Evolutionary conservation across 2,113 vertebrate genomes (phyloP).

Genomic region (Dendrocopos noguchii): DNA sequence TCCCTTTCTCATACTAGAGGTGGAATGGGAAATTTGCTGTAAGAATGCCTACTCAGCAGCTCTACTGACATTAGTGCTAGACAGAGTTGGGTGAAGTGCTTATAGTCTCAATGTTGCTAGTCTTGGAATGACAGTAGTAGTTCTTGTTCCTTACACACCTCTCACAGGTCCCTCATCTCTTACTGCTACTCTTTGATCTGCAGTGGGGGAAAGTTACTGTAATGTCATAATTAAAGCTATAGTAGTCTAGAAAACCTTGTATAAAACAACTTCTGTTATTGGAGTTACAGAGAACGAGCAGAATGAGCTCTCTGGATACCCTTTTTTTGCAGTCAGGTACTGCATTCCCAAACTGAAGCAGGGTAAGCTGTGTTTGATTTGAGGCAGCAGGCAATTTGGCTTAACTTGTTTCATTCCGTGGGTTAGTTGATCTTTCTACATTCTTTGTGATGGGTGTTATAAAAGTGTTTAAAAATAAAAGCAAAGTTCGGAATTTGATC

Average conservation of each 20-base stretch:
- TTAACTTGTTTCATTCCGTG: not conserved
- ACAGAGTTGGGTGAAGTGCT: not conserved
- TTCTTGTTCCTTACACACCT: not conserved
- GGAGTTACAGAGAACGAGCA: not conserved
- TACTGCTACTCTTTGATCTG: not conserved
- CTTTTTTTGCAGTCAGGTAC: not conserved
- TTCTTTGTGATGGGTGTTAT: not conserved
- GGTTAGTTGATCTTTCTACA: not conserved
- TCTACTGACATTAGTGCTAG: accelerated
- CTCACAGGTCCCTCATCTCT: not conserved
- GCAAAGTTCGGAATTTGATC: not conserved
- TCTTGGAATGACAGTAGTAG: not conserved
- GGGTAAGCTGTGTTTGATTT: not conserved
- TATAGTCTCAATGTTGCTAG: not conserved
- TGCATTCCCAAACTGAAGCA: not conserved
- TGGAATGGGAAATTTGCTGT: not conserved
- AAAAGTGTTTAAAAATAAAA: not conserved
- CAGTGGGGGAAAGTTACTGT: not conserved
- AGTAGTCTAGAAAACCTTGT: not conserved
- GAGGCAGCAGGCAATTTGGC: not conserved
- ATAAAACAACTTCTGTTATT: not conserved
- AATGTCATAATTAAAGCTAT: not conserved
- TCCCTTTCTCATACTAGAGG: not conserved
- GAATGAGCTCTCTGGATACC: not conserved
- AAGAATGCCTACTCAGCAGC: not conserved